Evolutionary conservation across 2,113 vertebrate species (phyloP).

Genomic region (Pedionomus torquatus): DNA sequence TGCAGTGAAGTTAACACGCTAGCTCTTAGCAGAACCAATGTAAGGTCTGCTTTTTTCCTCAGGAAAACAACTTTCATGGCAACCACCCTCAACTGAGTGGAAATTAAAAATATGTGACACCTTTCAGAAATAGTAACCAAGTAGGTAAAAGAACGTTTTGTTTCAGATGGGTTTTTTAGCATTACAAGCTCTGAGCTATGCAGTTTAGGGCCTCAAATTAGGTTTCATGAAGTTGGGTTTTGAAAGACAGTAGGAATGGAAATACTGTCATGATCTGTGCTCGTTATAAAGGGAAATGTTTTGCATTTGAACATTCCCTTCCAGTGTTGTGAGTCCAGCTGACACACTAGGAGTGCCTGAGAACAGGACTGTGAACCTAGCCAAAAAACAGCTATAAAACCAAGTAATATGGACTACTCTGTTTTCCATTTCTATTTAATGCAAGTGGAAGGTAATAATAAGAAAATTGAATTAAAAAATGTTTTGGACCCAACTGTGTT

Average conservation of each 20-base stretch:
- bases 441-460: background rate
- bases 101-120: background rate
- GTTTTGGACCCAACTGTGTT: background rate
- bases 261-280: background rate
- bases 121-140: background rate
- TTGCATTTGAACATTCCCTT: conserved; percentile 14
- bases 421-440: conserved; percentile 31
- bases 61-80: background rate
- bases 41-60: background rate
- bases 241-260: conserved; percentile 2
- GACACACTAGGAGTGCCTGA: background rate
- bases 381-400: background rate
- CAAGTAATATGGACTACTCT: background rate
- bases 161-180: background rate
- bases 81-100: background rate
- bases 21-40: background rate
- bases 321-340: background rate
- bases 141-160: background rate
- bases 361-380: background rate
- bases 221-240: background rate
- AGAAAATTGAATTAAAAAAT: background rate
- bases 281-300: conserved; percentile 22
- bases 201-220: background rate
- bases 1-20: background rate
- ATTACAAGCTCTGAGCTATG: background rate